A percentile compares a stretch with the other conserved stretches of the same genome.
Conservation (phyloP, 2,113 vertebrate species). For the Choloepus hoffmanni region DNA sequence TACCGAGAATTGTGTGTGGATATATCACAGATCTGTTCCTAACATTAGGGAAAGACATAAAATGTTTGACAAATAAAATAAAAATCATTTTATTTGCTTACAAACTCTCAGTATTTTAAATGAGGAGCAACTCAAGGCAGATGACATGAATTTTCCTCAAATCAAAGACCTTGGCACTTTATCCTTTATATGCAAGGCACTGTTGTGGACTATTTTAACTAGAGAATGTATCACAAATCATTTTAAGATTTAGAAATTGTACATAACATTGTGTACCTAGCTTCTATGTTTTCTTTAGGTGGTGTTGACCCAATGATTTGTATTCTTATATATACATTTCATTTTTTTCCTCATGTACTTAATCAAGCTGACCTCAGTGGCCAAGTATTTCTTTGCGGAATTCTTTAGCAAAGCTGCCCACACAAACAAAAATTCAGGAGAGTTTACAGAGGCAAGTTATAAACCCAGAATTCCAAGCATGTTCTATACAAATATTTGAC, state of each 20-base stretch:
- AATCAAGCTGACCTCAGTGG: constrained; percentile 52
- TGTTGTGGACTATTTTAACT: background rate
- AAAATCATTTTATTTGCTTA: background rate
- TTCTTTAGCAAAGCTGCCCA: constrained; percentile 66
- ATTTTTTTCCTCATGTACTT: background rate
- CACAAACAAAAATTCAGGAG: constrained; percentile 58
- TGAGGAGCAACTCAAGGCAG: background rate
- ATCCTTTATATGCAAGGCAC: background rate
- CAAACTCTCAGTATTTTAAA: background rate
- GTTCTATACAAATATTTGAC: constrained; percentile 71
- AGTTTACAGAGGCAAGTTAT: constrained; percentile 76
- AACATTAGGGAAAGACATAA: background rate
- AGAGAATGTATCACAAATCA: background rate
- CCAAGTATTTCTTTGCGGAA: constrained; percentile 63
- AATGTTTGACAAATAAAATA: background rate
- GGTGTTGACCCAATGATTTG: constrained; percentile 8
- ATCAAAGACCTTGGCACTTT: background rate
- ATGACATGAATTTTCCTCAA: background rate
- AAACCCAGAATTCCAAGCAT: constrained; percentile 76
- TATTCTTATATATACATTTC: constrained; percentile 32
- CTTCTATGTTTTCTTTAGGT: background rate
- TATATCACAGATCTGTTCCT: background rate
- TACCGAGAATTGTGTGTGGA: background rate
- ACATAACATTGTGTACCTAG: background rate
- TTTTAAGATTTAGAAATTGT: background rate